A percentile compares a stretch with the other conserved stretches of the same genome.
Evolutionary conservation across 2,797 vertebrate species (phyloP).

Genomic region (Lacerta viridis): DNA sequence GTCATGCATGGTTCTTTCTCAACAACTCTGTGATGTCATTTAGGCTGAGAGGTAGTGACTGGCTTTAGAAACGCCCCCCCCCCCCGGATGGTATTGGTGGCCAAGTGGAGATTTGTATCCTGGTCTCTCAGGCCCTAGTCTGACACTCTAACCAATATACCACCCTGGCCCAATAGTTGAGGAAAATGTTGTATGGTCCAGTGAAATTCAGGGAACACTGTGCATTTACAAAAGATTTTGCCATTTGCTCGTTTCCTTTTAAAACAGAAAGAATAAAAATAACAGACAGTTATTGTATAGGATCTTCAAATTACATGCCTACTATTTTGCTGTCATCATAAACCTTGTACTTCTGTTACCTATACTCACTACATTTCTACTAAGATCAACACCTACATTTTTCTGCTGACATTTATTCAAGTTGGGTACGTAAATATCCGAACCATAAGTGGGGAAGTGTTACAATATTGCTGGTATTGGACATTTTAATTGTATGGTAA

Average conservation of each 20-base stretch:
- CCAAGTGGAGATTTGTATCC: too few relatives aligned
- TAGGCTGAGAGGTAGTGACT: too few relatives aligned
- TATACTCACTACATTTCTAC: background rate
- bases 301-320: background rate
- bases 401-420: constrained; percentile 13
- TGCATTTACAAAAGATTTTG: background rate
- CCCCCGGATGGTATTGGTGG: too few relatives aligned
- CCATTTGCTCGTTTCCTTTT: background rate
- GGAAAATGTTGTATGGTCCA: background rate
- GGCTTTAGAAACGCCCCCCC: too few relatives aligned
- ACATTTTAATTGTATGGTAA: constrained; percentile 71
- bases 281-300: accelerated
- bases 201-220: background rate
- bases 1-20: too few relatives aligned
- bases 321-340: background rate
- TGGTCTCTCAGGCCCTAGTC: too few relatives aligned
- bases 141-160: too few relatives aligned
- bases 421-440: constrained; percentile 63
- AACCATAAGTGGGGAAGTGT: constrained; percentile 30
- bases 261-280: background rate
- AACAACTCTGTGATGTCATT: too few relatives aligned
- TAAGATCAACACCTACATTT: background rate
- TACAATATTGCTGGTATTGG: constrained; percentile 42
- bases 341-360: background rate
- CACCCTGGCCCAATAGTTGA: background rate